Evolutionary conservation across 1,140 invertebrate genomes (phyloP).

Genomic region (Gonioctena quinquepunctata): DNA sequence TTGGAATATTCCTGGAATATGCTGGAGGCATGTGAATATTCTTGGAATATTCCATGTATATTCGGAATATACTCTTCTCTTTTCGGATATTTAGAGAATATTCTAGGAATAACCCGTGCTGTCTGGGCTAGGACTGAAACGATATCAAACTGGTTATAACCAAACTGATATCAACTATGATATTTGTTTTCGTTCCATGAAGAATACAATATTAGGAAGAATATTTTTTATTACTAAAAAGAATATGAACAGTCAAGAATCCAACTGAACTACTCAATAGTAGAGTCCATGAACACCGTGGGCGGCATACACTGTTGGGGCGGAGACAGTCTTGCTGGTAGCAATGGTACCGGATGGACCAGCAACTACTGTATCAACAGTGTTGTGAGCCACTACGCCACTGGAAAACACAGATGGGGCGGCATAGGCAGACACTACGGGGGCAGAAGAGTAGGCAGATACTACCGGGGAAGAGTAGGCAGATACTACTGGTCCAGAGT

Average conservation of each 20-base stretch:
- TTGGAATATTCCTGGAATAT: no score
- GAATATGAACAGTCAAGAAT: background rate
- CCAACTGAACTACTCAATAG: background rate
- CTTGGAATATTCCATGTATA: no score
- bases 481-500: background rate
- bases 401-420: conserved; percentile 10
- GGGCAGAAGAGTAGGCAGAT: conserved; percentile 16
- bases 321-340: conserved; percentile 23
- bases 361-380: conserved; percentile 24
- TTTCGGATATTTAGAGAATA: no score
- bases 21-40: no score
- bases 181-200: no score
- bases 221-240: no score
- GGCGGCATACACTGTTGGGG: background rate
- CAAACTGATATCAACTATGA: no score
- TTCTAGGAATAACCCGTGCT: no score
- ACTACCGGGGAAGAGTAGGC: conserved; percentile 20
- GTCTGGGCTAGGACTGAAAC: no score
- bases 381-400: conserved; percentile 14
- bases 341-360: conserved; percentile 37
- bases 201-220: no score
- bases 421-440: conserved; percentile 27
- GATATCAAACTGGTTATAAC: no score
- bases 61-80: no score
- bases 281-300: background rate